Base-by-base conservation (phyloP, 1,140 invertebrate genomes). In the Steinernema feltiae region DNA sequence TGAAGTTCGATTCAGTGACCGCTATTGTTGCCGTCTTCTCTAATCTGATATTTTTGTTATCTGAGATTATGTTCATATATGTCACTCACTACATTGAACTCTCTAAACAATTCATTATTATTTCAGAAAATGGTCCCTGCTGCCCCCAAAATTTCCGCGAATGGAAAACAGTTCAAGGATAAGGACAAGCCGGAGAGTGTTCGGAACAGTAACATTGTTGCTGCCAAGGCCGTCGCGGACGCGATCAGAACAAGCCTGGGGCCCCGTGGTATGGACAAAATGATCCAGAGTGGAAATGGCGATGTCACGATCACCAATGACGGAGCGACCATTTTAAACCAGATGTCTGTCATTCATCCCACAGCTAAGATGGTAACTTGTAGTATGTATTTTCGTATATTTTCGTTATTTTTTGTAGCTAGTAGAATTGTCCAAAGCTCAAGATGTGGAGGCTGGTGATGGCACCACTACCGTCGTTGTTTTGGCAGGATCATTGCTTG, bases 251-350 rank as follows among this genome's bases (percentile, higher is more conserved):
- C 97, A 21, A 98, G 95, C 89, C 89, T 99, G 84, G 97, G 97
- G 21, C 97, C 97, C 30, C 90, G 93, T 81, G 97, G 97, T 80
- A 99, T 99, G 97, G 97, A 99, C 86, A 99, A 99, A 91, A 99
- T 99, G 97, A 99, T 99, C 81, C 97, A 99, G 90, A 90, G 93
- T 69, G 90, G 91, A 18, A 97, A 96, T 90, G 96, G 96, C 12
- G 95, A 85, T 90, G 97, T 99, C 0, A 99, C 95, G 12, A 99
- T 99, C 75, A 99, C 97, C 69, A 99, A 99, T 90, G 97, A 99
- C 90, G 97, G 97, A 77, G 97, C 97, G 30, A 99, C 97, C 30
- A 99, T 99, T 88, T 88, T 99, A 46, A 98, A 98, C 88, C 92
- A 99, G 89, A 99, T 99, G 92, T 95, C 95, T 89, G 94, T 99